Conservation (phyloP, 2,797 vertebrate species). For the Hydrolagus colliei region DNA sequence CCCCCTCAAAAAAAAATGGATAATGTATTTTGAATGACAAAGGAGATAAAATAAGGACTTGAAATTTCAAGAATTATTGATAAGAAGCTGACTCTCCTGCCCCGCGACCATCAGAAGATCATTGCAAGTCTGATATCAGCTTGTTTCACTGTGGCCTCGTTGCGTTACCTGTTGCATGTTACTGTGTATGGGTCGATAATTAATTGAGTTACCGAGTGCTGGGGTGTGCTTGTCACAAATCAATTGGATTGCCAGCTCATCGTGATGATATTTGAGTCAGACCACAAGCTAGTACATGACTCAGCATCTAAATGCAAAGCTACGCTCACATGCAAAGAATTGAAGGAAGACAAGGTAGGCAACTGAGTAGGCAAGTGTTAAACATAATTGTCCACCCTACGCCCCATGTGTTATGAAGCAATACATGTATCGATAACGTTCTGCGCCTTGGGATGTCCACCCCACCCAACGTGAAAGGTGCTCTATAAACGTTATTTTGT, state of each 20-base stretch:
- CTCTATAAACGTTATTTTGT: too few species aligned
- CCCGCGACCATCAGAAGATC: not conserved
- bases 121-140: slow-evolving; percentile 8
- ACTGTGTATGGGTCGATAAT: not conserved
- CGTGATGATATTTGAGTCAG: not conserved
- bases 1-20: not conserved
- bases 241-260: not conserved
- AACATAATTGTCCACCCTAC: too few species aligned
- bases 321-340: too few species aligned
- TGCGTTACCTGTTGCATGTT: not conserved
- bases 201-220: not conserved
- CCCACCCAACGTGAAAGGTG: too few species aligned
- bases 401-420: too few species aligned
- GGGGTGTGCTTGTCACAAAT: not conserved
- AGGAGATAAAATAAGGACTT: not conserved
- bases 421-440: too few species aligned
- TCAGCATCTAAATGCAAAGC: too few species aligned
- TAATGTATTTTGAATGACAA: not conserved
- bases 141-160: not conserved
- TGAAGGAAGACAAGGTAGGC: too few species aligned
- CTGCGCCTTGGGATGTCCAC: too few species aligned
- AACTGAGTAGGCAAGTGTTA: too few species aligned
- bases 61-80: not conserved
- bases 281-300: not conserved
- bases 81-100: not conserved